A percentile compares a stretch with the other conserved stretches of the same genome.
These are phyloP conservation scores for Ammodytes dubius DNA, from an alignment of 2,113 vertebrate genomes.

Conservation along the genomic window DNA sequence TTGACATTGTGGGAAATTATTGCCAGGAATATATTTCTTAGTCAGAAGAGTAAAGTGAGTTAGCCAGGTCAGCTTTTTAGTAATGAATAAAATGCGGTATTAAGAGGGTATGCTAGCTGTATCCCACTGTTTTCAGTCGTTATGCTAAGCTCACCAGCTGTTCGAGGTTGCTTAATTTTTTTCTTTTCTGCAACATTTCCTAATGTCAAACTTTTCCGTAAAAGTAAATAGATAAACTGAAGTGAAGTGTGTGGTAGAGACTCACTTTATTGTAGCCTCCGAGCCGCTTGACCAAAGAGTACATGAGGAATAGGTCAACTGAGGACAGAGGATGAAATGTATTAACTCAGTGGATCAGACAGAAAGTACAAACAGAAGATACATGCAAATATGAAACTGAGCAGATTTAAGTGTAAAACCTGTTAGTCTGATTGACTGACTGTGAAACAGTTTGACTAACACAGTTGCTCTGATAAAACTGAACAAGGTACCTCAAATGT, in stretches of 20 bases:
- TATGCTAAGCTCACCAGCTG: neutral
- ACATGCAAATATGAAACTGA: constrained; percentile 2
- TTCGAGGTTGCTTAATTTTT: neutral
- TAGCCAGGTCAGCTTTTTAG: neutral
- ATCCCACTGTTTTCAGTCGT: neutral
- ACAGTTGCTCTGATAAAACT: neutral
- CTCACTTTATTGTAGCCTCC: constrained; percentile 86
- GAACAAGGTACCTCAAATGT: neutral
- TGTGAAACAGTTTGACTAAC: constrained; percentile 6
- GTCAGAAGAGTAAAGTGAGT: too few species aligned
- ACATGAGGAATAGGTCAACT: constrained; percentile 88
- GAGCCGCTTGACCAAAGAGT: constrained; percentile 83
- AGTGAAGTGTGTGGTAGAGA: neutral
- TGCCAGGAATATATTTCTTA: too few species aligned
- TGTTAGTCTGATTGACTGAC: too few species aligned
- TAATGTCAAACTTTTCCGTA: neutral
- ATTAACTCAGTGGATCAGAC: neutral
- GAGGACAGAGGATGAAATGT: constrained; percentile 27
- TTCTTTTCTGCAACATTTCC: neutral
- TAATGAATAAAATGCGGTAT: too few species aligned
- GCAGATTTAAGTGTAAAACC: constrained; percentile 12
- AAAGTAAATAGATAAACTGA: neutral
- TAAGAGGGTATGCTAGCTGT: too few species aligned
- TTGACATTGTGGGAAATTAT: neutral
- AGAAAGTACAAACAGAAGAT: neutral